phyloP scores from a whole-genome alignment of 1,140 invertebrate genomes.

The Temnothorax curvispinosus region DNA sequence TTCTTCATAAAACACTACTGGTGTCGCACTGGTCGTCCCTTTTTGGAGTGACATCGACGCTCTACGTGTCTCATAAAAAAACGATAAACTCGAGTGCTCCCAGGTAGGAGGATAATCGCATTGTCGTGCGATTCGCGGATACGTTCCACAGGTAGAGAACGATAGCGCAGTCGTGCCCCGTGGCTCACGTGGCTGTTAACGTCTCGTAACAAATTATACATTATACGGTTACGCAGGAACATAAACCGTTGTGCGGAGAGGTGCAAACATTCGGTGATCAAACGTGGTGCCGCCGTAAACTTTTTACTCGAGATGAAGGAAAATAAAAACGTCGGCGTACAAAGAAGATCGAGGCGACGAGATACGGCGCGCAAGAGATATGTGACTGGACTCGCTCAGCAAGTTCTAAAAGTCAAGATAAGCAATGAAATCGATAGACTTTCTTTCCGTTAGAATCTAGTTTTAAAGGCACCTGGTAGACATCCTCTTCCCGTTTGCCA shows the following conservation, averaged over 20 bases:
- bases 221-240: background rate
- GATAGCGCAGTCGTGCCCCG: background rate
- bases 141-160: background rate
- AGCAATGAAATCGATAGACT: constrained; percentile 57
- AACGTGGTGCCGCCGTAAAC: background rate
- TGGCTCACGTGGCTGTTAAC: background rate
- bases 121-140: constrained; percentile 33
- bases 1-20: constrained; percentile 30
- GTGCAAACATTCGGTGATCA: constrained; percentile 15
- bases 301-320: constrained; percentile 12
- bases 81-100: constrained; percentile 18
- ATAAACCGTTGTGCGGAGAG: background rate
- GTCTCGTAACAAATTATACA: constrained; percentile 29
- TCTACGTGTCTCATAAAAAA: constrained; percentile 56
- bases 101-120: constrained; percentile 20
- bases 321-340: constrained; percentile 34
- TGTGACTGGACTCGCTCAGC: constrained; percentile 44
- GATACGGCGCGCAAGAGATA: constrained; percentile 40
- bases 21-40: background rate
- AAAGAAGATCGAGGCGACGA: constrained; percentile 38
- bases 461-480: constrained; percentile 30
- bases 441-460: constrained; percentile 44
- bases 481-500: background rate
- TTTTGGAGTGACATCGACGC: constrained; percentile 45
- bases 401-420: constrained; percentile 54